phyloP scores from a whole-genome alignment of 2,113 vertebrate genomes.

The Willisornis vidua region DNA sequence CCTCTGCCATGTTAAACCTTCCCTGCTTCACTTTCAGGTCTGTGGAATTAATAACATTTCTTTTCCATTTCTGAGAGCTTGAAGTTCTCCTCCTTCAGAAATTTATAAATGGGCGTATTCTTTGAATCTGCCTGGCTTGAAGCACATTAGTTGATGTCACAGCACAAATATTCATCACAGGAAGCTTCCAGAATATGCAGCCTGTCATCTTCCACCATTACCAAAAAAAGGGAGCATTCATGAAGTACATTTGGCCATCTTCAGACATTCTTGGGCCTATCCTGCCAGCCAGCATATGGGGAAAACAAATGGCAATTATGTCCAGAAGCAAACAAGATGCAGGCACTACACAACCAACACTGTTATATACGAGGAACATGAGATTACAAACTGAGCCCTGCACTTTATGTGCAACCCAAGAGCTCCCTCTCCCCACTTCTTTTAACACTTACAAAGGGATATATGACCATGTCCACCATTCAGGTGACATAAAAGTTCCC shows the following conservation, averaged over 20 bases:
- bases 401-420: fast-evolving
- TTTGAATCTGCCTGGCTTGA: neutral
- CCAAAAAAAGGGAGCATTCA: neutral
- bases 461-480: fast-evolving
- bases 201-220: neutral
- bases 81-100: neutral
- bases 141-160: neutral
- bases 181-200: neutral
- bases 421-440: neutral
- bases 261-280: neutral
- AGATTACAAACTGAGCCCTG: fast-evolving
- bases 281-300: neutral
- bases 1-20: neutral
- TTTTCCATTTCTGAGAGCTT: neutral
- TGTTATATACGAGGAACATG: neutral
- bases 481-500: neutral
- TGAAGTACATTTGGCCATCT: neutral
- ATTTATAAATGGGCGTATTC: neutral
- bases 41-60: neutral
- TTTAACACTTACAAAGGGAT: neutral
- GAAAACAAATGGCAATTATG: neutral
- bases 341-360: neutral
- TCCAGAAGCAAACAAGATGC: neutral
- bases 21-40: neutral
- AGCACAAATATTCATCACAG: neutral